Percentiles rank a stretch among this genome's conserved stretches.
Evolutionary conservation across 2,888 invertebrate species (phyloP).

Genomic region (Scaeva pyrastri): DNA sequence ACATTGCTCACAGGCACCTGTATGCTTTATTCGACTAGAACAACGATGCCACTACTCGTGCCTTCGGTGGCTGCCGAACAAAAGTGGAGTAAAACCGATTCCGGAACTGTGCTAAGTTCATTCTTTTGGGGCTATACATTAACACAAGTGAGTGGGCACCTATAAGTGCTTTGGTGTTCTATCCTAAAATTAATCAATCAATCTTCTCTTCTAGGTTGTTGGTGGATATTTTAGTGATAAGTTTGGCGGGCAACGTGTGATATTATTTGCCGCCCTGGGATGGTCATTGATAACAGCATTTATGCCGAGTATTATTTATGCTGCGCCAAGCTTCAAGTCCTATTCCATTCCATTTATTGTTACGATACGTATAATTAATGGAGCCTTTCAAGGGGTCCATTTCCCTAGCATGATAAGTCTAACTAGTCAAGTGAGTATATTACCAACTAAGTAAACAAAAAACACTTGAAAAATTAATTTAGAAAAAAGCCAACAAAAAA

Average conservation of each 20-base stretch:
- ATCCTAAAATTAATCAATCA: not conserved
- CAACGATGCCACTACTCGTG: constrained; percentile 87
- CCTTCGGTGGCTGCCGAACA: constrained; percentile 87
- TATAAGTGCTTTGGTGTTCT: not conserved
- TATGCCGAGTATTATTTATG: constrained; percentile 85
- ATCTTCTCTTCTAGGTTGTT: constrained; percentile 80
- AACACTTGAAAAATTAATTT: not conserved
- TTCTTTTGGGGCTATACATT: constrained; percentile 91
- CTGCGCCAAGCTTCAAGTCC: constrained; percentile 80
- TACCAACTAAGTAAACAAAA: not conserved
- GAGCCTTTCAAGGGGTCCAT: constrained; percentile 88
- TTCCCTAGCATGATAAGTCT: constrained; percentile 89
- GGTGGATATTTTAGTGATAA: constrained; percentile 86
- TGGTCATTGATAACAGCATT: constrained; percentile 86
- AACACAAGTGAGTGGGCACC: constrained; percentile 84
- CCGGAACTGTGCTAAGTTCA: constrained; percentile 88
- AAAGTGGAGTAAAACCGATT: constrained; percentile 88
- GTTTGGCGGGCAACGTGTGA: constrained; percentile 88
- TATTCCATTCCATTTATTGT: constrained; percentile 86
- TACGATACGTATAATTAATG: constrained; percentile 86
- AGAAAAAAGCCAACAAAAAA: too few species aligned
- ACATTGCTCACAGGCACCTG: constrained; percentile 87
- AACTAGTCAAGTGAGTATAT: constrained; percentile 85
- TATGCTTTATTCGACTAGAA: constrained; percentile 87
- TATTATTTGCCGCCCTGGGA: constrained; percentile 86